Conservation (phyloP, 2,797 vertebrate species). For the Notolepis coatsorum region DNA sequence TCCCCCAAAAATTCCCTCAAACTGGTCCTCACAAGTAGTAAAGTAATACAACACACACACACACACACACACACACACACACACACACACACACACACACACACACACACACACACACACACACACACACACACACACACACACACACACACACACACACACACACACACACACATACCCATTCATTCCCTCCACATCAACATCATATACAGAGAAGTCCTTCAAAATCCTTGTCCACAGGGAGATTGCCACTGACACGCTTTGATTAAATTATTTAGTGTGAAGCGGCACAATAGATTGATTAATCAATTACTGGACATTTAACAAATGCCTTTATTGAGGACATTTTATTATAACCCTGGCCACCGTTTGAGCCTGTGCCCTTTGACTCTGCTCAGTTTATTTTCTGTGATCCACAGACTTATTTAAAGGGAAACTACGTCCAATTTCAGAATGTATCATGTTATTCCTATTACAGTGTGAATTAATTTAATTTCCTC, state of each 20-base stretch:
- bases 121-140: background rate
- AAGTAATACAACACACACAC: constrained; percentile 8
- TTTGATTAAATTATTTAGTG: constrained; percentile 47
- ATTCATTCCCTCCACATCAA: constrained; percentile 13
- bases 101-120: background rate
- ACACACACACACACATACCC: background rate
- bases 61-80: background rate
- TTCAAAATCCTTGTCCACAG: constrained; percentile 18
- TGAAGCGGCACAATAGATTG: constrained; percentile 27
- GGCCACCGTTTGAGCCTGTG: constrained; percentile 4
- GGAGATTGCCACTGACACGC: constrained; percentile 15
- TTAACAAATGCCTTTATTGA: constrained; percentile 29
- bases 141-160: background rate
- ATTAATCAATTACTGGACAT: constrained; percentile 42
- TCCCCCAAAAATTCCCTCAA: too few relatives aligned
- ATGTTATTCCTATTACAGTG: too few relatives aligned
- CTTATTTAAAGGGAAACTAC: too few relatives aligned
- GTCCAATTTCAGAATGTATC: too few relatives aligned
- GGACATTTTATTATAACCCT: constrained; percentile 28
- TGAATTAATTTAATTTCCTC: too few relatives aligned
- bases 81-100: background rate
- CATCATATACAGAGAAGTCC: constrained; percentile 23
- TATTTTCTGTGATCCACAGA: constrained; percentile 9
- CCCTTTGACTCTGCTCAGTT: constrained; percentile 29
- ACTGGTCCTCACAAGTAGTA: too few relatives aligned